These are phyloP conservation scores for Iguana delicatissima DNA, from an alignment of 2,797 vertebrate genomes.

Conservation along the genomic window DNA sequence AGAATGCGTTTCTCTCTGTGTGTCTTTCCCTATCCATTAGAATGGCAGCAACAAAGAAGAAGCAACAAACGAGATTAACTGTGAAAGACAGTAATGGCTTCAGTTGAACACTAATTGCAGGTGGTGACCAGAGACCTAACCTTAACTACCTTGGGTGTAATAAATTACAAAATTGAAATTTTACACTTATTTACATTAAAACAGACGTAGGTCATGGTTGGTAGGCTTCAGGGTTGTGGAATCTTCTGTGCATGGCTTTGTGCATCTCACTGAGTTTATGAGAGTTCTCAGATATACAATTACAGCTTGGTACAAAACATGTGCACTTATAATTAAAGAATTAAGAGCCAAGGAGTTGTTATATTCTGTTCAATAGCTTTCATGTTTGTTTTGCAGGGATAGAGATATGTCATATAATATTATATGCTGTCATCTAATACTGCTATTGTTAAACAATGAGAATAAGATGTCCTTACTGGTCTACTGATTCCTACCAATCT, in stretches of 20 bases:
- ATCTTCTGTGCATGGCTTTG: neutral
- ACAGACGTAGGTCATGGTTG: neutral
- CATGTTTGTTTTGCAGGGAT: too few relatives aligned
- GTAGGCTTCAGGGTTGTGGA: neutral
- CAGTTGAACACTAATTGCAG: slow-evolving; percentile 8
- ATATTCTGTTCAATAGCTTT: too few relatives aligned
- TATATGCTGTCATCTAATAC: too few relatives aligned
- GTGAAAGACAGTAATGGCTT: neutral
- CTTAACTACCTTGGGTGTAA: neutral
- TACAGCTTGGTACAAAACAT: neutral
- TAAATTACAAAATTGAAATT: neutral
- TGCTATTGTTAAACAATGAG: neutral
- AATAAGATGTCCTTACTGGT: neutral
- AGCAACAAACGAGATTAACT: neutral
- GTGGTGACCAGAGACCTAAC: neutral
- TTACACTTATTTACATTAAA: neutral
- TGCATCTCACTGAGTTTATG: neutral
- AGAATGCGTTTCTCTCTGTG: neutral
- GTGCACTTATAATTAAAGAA: too few relatives aligned
- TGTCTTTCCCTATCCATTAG: neutral
- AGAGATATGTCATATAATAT: too few relatives aligned
- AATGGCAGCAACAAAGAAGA: slow-evolving; percentile 21
- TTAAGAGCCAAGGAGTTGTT: neutral
- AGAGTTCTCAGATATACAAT: neutral
- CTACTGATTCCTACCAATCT: too few relatives aligned